These are phyloP conservation scores for Luidia sarsii DNA, from an alignment of 53 echinoderm and acorn worm species.

Conservation along the genomic window DNA sequence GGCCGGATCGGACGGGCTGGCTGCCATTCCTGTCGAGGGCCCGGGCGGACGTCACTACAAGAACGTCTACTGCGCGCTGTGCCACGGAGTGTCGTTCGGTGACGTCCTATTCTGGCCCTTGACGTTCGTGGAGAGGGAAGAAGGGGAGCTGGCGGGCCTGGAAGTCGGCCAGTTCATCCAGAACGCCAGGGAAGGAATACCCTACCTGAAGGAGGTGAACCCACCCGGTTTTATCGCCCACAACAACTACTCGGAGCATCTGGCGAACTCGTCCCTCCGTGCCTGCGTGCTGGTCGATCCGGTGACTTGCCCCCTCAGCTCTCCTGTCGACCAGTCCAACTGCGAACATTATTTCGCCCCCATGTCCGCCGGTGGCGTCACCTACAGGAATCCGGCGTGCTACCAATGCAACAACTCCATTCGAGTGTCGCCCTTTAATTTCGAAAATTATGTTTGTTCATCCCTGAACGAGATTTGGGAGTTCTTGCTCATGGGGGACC, in stretches of 20 bases:
- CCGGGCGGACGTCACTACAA: too few species aligned
- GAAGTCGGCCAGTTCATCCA: background rate
- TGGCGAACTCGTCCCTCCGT: background rate
- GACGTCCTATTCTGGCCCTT: background rate
- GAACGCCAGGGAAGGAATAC: background rate
- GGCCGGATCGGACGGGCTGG: too few species aligned
- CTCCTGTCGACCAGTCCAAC: background rate
- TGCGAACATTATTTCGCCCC: constrained; percentile 5
- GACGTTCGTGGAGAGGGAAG: background rate
- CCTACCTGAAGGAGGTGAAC: background rate
- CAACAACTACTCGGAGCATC: background rate
- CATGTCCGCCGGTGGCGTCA: background rate
- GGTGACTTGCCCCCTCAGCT: background rate
- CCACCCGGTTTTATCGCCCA: background rate
- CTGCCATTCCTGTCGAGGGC: too few species aligned
- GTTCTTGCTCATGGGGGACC: too few species aligned
- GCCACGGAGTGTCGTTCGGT: too few species aligned
- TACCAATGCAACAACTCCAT: background rate
- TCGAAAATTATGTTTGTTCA: background rate
- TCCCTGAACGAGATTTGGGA: too few species aligned
- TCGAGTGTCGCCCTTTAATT: too few species aligned
- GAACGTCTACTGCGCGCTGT: too few species aligned
- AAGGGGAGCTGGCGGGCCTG: background rate
- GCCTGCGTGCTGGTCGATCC: constrained; percentile 5
- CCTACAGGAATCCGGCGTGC: constrained; percentile 3